Conservation (phyloP, 2,113 vertebrate species). For the Paracanthobrama guichenoti region DNA sequence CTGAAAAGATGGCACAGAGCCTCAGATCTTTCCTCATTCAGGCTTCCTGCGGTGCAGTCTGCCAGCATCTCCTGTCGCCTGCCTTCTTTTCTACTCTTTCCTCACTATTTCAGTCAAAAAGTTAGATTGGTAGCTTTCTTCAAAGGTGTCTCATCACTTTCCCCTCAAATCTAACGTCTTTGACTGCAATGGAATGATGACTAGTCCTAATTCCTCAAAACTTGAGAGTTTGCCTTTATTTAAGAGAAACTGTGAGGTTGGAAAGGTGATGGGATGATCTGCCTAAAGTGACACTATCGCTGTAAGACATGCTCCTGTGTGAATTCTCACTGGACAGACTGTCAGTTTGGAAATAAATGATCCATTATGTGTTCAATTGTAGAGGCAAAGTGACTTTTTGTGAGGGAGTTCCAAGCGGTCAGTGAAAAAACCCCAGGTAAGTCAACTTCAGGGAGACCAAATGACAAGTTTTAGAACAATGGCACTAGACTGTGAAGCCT, state of each 20-base stretch:
- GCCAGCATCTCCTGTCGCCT: background rate
- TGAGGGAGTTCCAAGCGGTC: background rate
- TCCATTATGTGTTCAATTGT: slow-evolving; percentile 4
- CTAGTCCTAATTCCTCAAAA: slow-evolving; percentile 10
- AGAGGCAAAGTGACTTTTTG: background rate
- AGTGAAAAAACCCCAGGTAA: slow-evolving; percentile 3
- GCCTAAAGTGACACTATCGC: slow-evolving; percentile 5
- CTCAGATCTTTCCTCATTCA: slow-evolving; percentile 37
- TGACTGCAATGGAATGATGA: slow-evolving; percentile 28
- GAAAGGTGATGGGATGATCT: background rate
- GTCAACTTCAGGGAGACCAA: slow-evolving; percentile 14
- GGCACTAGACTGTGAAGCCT: background rate
- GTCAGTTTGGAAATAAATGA: slow-evolving; percentile 16
- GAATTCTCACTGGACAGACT: slow-evolving; percentile 25
- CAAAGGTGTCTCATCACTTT: slow-evolving; percentile 1
- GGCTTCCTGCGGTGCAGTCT: slow-evolving; percentile 8
- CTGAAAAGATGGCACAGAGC: slow-evolving; percentile 23
- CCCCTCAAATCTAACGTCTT: slow-evolving; percentile 8
- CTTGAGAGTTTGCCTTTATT: slow-evolving; percentile 6
- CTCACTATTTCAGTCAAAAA: slow-evolving; percentile 8
- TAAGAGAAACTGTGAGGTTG: background rate
- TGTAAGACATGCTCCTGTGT: slow-evolving; percentile 1
- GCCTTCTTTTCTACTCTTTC: background rate
- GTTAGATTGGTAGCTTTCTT: slow-evolving; percentile 15
- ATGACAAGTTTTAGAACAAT: slow-evolving; percentile 14